Percentiles rank a stretch among this genome's conserved stretches.
phyloP scores from a whole-genome alignment of 2,113 vertebrate species.

The Vulpes lagopus region DNA sequence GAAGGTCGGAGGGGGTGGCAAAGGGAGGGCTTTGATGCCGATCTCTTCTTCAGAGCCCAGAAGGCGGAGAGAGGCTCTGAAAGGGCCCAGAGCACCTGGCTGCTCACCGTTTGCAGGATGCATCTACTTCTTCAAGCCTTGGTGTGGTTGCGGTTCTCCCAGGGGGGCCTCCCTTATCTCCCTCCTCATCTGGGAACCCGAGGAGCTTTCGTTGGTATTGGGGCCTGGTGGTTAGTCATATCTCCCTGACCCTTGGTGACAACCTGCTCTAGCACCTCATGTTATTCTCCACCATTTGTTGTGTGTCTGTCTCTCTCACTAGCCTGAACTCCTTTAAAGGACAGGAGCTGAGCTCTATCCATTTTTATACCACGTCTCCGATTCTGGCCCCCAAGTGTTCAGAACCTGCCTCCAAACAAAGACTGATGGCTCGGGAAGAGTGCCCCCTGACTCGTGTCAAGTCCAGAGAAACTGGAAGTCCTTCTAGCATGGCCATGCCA shows the following conservation, averaged over 20 bases:
- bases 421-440: neutral
- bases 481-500: neutral
- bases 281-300: neutral
- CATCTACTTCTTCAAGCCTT: neutral
- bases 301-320: neutral
- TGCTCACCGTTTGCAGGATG: neutral
- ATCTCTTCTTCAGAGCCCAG: neutral
- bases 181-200: neutral
- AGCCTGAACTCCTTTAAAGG: neutral
- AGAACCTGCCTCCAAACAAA: neutral
- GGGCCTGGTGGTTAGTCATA: neutral
- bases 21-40: neutral
- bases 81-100: fast-evolving
- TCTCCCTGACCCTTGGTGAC: neutral
- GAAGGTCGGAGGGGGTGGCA: neutral
- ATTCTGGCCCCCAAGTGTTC: neutral
- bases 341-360: neutral
- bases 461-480: neutral
- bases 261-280: fast-evolving
- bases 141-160: neutral
- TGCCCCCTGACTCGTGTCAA: neutral
- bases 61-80: neutral
- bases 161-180: neutral
- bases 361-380: neutral
- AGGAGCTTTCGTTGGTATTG: neutral